Evolutionary conservation across 2,888 invertebrate genomes (phyloP), one percentile per base, ranked within the genome.

Genomic region (Eilema depressum): DNA sequence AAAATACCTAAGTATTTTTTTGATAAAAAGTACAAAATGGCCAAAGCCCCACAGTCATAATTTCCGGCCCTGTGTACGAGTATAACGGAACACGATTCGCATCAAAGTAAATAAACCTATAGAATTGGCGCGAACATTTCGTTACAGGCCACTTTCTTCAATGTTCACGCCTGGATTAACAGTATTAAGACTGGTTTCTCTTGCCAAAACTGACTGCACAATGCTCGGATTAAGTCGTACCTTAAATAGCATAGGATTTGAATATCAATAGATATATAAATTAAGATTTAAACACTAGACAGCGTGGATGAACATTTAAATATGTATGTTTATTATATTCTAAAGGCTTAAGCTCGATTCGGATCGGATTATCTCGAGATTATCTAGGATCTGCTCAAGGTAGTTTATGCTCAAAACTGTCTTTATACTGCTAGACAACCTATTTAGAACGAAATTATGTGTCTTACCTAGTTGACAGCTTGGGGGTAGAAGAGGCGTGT

Each of bases 171-270:
- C 23, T 67, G 71, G 83, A 80, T 83, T 81, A 76, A 80, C 23
- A 66, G 71, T 81, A 80, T 83, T 81, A 76, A 80, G 72, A 71
- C 73, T 71, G 68, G 72, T 78, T 74, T 83, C 76, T 70, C 73
- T 73, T 4, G 10, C 71, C 81, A 75, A 74, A 76, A 56, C 63
- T 47, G 64, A 63, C 68, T 28, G 26, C 61, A 75, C 75, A 76
- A 82, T 68, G 68, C 53, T 62, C 62, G 47, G 70, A 72, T 72
- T 63, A 68, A 69, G 71, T 59, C 67, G 0, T 14, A 28, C 78
- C 78, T 62, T 76, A 78, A 63, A 82, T 62, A 74, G 73, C 23
- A 0, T 57, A 17, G 33, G 64, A 68, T 68, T 64, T 47, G 53
- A 53, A 61, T 47, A 20, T 41, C 20, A 59, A 37, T 60, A 23